These are phyloP conservation scores for Cheilinus undulatus DNA, from an alignment of 2,113 vertebrate genomes.

Conservation along the genomic window DNA sequence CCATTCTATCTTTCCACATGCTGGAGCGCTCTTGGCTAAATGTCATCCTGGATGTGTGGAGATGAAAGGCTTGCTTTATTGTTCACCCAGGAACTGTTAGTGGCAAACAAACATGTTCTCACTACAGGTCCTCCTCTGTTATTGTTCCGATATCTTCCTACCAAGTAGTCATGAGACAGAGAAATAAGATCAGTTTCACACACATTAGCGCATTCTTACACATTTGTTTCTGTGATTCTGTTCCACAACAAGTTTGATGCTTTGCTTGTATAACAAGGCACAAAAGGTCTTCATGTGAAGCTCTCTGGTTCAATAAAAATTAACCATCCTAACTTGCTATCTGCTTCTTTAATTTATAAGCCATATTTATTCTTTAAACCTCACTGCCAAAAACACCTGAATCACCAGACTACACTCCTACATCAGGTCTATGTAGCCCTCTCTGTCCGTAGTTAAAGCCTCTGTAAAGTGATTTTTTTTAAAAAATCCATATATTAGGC, in stretches of 20 bases:
- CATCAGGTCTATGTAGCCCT: too few relatives aligned
- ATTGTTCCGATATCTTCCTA: background rate
- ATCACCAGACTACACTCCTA: too few relatives aligned
- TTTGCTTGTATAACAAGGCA: background rate
- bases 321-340: too few relatives aligned
- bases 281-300: too few relatives aligned
- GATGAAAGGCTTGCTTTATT: constrained; percentile 36
- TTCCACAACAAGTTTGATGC: background rate
- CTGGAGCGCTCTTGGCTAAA: constrained; percentile 27
- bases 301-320: too few relatives aligned
- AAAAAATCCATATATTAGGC: too few relatives aligned
- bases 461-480: too few relatives aligned
- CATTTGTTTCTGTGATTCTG: background rate
- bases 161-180: constrained; percentile 4
- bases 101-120: constrained; percentile 15
- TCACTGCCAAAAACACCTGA: too few relatives aligned
- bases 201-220: background rate
- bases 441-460: too few relatives aligned
- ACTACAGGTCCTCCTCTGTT: background rate
- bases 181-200: background rate
- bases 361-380: too few relatives aligned
- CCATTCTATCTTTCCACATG: background rate
- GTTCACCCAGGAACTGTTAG: constrained; percentile 9
- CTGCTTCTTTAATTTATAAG: too few relatives aligned
- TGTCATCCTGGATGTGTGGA: constrained; percentile 40